A percentile compares a stretch with the other conserved stretches of the same genome.
Evolutionary conservation across 2,797 vertebrate species (phyloP).

Genomic region (Decapterus maruadsi): DNA sequence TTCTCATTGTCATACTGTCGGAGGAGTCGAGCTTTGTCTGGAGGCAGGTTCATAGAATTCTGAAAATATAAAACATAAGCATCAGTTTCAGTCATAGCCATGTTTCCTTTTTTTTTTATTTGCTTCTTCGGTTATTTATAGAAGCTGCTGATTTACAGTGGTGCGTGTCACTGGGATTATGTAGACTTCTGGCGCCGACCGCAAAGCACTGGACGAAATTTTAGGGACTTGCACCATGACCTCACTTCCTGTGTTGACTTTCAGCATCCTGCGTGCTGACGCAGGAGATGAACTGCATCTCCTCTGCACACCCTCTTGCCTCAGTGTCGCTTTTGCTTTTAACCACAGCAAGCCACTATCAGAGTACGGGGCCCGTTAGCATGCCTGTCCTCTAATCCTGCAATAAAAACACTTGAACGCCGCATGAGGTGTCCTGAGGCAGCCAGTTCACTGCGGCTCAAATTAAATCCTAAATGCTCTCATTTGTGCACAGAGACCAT

Average conservation of each 20-base stretch:
- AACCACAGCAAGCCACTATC: slow-evolving; percentile 47
- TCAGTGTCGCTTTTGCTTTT: slow-evolving; percentile 30
- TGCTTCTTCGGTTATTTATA: slow-evolving; percentile 27
- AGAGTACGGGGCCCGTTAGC: slow-evolving; percentile 4
- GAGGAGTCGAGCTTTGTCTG: slow-evolving; percentile 94
- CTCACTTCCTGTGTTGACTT: slow-evolving; percentile 84
- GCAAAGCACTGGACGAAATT: slow-evolving; percentile 34
- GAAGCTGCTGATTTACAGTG: slow-evolving; percentile 5
- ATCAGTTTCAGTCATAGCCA: slow-evolving; percentile 34
- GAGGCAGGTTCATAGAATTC: slow-evolving; percentile 97
- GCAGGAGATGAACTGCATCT: slow-evolving; percentile 71
- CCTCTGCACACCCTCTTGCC: slow-evolving; percentile 44
- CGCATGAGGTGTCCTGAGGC: slow-evolving; percentile 41
- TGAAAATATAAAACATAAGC: slow-evolving; percentile 70
- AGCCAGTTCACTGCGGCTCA: slow-evolving; percentile 54
- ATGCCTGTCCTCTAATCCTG: slow-evolving; percentile 54
- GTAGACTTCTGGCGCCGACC: slow-evolving; percentile 51
- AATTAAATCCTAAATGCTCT: slow-evolving; percentile 64
- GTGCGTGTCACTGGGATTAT: slow-evolving; percentile 7
- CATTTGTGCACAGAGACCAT: slow-evolving; percentile 60
- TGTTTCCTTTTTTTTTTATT: slow-evolving; percentile 2
- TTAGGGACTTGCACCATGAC: slow-evolving; percentile 67
- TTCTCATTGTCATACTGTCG: slow-evolving; percentile 97
- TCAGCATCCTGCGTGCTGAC: slow-evolving; percentile 71
- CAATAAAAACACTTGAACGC: slow-evolving; percentile 59